These are phyloP conservation scores for Sternotherus odoratus DNA, from an alignment of 2,797 vertebrate species.

Conservation along the genomic window DNA sequence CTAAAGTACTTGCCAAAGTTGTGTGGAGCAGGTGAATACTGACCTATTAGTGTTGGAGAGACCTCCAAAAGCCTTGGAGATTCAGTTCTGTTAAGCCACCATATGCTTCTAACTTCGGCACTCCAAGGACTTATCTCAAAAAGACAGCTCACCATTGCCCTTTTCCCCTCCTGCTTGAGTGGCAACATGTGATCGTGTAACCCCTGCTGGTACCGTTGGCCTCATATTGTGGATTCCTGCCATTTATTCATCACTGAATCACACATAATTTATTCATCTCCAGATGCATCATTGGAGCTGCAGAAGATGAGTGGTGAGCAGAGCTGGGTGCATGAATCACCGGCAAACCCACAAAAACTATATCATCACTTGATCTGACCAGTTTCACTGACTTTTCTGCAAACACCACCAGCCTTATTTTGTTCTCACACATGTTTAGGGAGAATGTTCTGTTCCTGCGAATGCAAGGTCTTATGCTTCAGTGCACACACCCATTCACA, in stretches of 20 bases:
- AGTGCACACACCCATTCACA: background rate
- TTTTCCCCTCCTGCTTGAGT: background rate
- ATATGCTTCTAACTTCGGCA: background rate
- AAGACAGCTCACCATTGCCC: background rate
- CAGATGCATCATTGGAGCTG: background rate
- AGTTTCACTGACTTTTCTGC: background rate
- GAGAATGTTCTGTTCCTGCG: background rate
- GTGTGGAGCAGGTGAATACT: background rate
- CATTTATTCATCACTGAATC: background rate
- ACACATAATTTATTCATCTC: background rate
- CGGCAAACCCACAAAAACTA: accelerated
- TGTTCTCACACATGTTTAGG: background rate
- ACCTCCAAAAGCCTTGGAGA: background rate
- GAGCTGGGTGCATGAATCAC: background rate
- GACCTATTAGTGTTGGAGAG: background rate
- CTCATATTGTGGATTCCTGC: background rate
- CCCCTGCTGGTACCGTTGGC: background rate
- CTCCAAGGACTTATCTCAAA: background rate
- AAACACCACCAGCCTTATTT: background rate
- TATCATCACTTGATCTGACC: background rate
- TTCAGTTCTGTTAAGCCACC: background rate
- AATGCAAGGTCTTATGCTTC: background rate
- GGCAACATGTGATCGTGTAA: background rate
- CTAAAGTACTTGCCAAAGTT: background rate
- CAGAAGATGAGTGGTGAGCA: background rate